These are phyloP conservation scores for Dissostichus mawsoni DNA, from an alignment of 2,113 vertebrate species.

Conservation along the genomic window DNA sequence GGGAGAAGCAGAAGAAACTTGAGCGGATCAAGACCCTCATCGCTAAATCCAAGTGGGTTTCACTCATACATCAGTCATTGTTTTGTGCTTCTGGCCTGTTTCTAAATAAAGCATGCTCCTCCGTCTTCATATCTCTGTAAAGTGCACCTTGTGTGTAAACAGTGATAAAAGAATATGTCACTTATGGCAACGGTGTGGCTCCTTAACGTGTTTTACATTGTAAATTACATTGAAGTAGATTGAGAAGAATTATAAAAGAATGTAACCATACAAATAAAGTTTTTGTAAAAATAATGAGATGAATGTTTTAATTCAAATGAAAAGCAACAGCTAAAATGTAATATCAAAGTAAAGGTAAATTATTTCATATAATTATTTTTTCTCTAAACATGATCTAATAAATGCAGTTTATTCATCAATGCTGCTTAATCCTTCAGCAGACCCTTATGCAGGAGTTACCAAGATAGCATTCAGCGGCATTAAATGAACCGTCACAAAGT, in stretches of 20 bases:
- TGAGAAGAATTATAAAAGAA: too few species aligned
- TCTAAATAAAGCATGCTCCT: not conserved
- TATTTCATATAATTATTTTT: too few species aligned
- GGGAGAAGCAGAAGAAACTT: constrained; percentile 96
- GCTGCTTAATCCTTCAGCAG: not conserved
- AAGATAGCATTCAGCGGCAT: too few species aligned
- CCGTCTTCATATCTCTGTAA: not conserved
- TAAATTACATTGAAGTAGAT: not conserved
- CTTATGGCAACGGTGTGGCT: not conserved
- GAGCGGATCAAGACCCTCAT: constrained; percentile 97
- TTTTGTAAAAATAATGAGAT: too few species aligned
- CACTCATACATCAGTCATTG: not conserved
- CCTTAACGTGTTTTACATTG: too few species aligned
- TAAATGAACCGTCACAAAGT: not conserved
- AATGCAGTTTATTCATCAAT: too few species aligned
- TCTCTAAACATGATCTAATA: too few species aligned
- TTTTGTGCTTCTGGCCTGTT: not conserved
- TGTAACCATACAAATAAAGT: too few species aligned
- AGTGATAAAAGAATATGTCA: not conserved
- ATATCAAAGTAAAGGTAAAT: too few species aligned
- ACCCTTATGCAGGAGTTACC: too few species aligned
- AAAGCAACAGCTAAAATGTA: too few species aligned
- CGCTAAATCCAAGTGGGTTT: constrained; percentile 94
- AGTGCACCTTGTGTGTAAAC: not conserved
- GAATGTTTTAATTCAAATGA: too few species aligned